Evolutionary conservation across 2,113 vertebrate species (phyloP), one percentile per base, ranked within the genome.

Genomic region (Corythornis madagascariensis): DNA sequence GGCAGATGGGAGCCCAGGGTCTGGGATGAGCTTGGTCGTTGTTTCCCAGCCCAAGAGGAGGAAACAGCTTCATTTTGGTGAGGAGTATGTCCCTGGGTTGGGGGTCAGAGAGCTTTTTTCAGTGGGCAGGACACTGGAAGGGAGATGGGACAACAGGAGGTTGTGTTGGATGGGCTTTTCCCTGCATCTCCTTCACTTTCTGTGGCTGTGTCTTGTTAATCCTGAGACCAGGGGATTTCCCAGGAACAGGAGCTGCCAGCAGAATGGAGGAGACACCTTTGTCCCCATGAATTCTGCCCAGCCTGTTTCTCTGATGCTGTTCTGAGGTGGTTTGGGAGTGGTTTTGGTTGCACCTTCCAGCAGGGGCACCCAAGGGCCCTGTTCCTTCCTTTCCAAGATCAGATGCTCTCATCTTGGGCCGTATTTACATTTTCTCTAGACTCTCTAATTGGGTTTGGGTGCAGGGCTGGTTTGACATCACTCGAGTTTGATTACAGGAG

Each of bases 361-460:
- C 57, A 57, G 50, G 45, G 66, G 25, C 91, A 33, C 78, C 70
- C 18, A 1, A 31, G 71, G 87, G 35, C 0, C 1, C 22, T 19
- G 53, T 28, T 53, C 0, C 53, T 57, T 15, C 13, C 59, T 56
- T 56, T 33, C 3, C 7, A 48, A 63, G 91, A 71, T 74, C 48
- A 75, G 38, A 60, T 10, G 28, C 5, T 5, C 35, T 31, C 4
- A 57, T 20, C 29, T 52, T 38, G 43, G 35, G 16, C 6, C 13
- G 33, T 7, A 69, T 79, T 95, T 73, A n/a, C 92, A 73, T 89
- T 29, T 92, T 76, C 75, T 56, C 85, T 53, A 84, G 70, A 83
- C 86, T 88, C 3, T 43, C 64, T 76, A 14, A 69, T 85, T 55
- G 7, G 73, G 33, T 14, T 7, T 59, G 11, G 38, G 35, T n/a